Base-by-base conservation (phyloP, 1,140 invertebrate species). In the Bilobella aurantiaca region DNA sequence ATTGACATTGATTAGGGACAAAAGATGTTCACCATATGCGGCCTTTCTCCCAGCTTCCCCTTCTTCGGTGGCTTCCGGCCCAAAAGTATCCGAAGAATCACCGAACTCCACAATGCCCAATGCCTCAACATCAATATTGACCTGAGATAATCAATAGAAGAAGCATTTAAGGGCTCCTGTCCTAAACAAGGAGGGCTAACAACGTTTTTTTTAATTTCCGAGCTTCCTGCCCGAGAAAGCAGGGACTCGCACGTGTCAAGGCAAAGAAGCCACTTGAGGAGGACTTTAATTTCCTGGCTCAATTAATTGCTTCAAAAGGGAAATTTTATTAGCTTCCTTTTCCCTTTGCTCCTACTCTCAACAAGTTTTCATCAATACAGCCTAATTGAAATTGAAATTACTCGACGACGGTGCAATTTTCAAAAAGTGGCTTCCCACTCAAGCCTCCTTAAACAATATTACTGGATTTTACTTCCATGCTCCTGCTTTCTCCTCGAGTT, bases 1-100 rank as follows among this genome's bases (percentile, higher is more conserved):
- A 53, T 53, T 53, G 49, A 53, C 49, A 53, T 53, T 53, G 49
- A 53, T 53, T 53, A 53, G 49, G 23, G 49, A 53, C 49, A 53
- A 53, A 53, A 53, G 49, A 53, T 53, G 49, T 23, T 53, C 49
- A 53, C 49, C 49, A 53, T 53, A 53, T 53, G 49, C 49, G 49
- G 3, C 49, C 23, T 53, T 23, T 23, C 49, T 53, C 49, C n/a
- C 21, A 16, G 12, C 49, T 3, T 23, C 23, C 21, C 49, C 8
- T 53, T 12, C 12, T 53, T 53, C 23, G 14, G 25, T 23, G 5
- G 49, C 49, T 42, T 42, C 34, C 34, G 34, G 34, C 34, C 34
- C 8, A 18, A 23, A 53, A 23, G 25, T 53, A 23, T 53, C 14
- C 8, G 25, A 53, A 23, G 21, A 53, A 53, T 18, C 12, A 8